Evolutionary conservation across 1,140 invertebrate genomes (phyloP).

Genomic region (Hycleus cichorii): DNA sequence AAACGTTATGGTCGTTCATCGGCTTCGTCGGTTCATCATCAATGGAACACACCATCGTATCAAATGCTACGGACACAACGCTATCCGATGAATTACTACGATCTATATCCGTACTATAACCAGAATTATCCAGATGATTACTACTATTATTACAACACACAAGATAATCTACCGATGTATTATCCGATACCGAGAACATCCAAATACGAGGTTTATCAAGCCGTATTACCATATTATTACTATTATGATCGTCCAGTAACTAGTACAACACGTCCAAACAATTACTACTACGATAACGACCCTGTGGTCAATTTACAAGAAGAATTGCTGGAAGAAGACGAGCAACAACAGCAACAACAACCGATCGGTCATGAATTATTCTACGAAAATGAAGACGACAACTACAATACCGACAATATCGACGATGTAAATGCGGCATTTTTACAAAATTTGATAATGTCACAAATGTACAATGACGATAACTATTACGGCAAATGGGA

Average conservation of each 20-base stretch:
- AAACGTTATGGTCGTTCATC: constrained; percentile 40
- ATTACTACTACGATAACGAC: constrained; percentile 40
- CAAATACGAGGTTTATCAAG: constrained; percentile 42
- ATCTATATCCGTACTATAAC: constrained; percentile 44
- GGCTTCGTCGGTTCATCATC: constrained; percentile 5
- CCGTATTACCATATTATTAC: constrained; percentile 41
- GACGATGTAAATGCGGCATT: constrained; percentile 55
- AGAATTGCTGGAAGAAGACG: constrained; percentile 43
- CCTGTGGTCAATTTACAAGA: constrained; percentile 40
- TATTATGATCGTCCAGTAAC: constrained; percentile 33
- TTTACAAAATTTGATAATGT: constrained; percentile 53
- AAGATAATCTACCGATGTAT: constrained; percentile 40
- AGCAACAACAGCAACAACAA: constrained; percentile 42
- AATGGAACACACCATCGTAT: constrained; percentile 37
- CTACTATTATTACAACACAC: constrained; percentile 38
- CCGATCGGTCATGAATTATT: constrained; percentile 55
- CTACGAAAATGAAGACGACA: constrained; percentile 46
- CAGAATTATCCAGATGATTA: constrained; percentile 50
- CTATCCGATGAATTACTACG: constrained; percentile 38
- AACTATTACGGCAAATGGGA: constrained; percentile 31
- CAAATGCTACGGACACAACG: constrained; percentile 33
- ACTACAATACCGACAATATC: constrained; percentile 37
- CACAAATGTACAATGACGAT: constrained; percentile 54
- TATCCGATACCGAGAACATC: constrained; percentile 34
- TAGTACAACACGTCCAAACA: constrained; percentile 18